Conservation (phyloP, 2,797 vertebrate genomes). For the Neosilurus mollespiculum region DNA sequence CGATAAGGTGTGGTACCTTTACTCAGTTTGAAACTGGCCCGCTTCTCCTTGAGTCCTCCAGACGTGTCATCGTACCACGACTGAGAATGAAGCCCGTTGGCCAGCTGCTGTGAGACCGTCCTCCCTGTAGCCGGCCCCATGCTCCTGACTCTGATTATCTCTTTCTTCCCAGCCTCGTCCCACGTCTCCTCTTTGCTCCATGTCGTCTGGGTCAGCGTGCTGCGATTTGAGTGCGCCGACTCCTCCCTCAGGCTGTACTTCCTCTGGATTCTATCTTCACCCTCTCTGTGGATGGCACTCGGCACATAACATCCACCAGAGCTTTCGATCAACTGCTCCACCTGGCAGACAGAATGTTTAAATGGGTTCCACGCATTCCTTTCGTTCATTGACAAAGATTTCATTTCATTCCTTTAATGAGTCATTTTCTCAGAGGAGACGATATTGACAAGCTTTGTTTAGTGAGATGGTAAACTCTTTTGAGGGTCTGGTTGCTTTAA, state of each 20-base stretch:
- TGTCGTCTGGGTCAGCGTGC: not conserved
- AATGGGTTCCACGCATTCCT: conserved; percentile 21
- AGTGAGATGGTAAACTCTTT: not conserved
- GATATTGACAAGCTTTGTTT: not conserved
- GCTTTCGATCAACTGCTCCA: conserved; percentile 65
- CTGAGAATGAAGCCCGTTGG: conserved; percentile 60
- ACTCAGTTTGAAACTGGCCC: conserved; percentile 64
- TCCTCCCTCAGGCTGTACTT: conserved; percentile 21
- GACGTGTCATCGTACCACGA: conserved; percentile 6
- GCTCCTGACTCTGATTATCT: not conserved
- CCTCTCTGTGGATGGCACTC: conserved; percentile 35
- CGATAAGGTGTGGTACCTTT: conserved; percentile 57
- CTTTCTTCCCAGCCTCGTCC: not conserved
- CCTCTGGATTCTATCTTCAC: conserved; percentile 4
- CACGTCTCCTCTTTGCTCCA: not conserved
- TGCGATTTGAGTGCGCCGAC: not conserved
- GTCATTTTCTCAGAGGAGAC: not conserved
- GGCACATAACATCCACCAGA: conserved; percentile 55
- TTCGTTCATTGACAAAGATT: no score
- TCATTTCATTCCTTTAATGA: not conserved
- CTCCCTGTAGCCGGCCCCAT: conserved; percentile 7
- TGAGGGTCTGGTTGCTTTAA: no score
- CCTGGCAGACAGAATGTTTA: conserved; percentile 56
- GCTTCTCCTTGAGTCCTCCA: conserved; percentile 25
- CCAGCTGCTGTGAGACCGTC: conserved; percentile 30